A percentile compares a stretch with the other conserved stretches of the same genome.
Evolutionary conservation across 2,113 vertebrate species (phyloP).

Genomic region (Neotragus moschatus): DNA sequence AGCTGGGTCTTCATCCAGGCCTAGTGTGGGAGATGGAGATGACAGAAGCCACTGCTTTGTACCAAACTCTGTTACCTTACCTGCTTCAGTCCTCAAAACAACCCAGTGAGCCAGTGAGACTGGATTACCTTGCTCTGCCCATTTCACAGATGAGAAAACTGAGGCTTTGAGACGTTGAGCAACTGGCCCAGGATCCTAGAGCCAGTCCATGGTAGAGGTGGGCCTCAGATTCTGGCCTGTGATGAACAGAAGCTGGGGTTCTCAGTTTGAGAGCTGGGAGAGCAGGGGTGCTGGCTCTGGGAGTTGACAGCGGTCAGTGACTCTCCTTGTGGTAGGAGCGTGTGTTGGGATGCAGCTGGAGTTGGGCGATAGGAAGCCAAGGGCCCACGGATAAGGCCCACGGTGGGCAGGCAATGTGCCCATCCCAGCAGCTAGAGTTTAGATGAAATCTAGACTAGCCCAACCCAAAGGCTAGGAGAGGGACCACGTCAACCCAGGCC

Average conservation of each 20-base stretch:
- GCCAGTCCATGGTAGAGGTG: background rate
- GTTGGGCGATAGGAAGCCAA: background rate
- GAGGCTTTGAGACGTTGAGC: background rate
- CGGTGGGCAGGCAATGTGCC: rapidly evolving
- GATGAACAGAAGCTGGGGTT: background rate
- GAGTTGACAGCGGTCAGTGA: background rate
- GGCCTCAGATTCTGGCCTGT: background rate
- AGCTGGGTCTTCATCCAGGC: background rate
- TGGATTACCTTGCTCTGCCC: background rate
- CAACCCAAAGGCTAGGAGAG: background rate
- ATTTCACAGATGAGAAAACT: background rate
- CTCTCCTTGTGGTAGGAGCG: background rate
- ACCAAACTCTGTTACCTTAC: background rate
- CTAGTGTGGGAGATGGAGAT: background rate
- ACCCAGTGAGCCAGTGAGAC: background rate
- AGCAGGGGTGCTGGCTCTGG: background rate
- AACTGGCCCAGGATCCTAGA: background rate
- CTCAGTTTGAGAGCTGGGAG: background rate
- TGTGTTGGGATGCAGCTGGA: background rate
- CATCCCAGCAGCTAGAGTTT: rapidly evolving
- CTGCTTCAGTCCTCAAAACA: background rate
- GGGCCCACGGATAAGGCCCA: background rate
- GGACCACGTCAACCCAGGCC: rapidly evolving
- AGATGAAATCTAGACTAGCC: background rate
- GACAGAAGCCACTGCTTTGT: background rate